Conservation (phyloP, 2,797 vertebrate species). For the Sebastes iracundus region DNA sequence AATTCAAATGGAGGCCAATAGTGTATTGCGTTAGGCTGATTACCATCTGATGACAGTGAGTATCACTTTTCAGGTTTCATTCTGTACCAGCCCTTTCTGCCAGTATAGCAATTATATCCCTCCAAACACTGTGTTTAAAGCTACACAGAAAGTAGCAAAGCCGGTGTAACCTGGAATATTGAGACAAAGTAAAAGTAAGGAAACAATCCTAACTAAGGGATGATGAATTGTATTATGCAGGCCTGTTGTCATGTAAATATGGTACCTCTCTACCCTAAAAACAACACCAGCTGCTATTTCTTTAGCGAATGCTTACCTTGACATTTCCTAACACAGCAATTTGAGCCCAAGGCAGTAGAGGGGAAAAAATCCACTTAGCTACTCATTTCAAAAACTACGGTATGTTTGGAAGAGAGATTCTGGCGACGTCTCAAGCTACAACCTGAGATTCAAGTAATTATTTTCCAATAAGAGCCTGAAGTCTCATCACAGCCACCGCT, state of each 20-base stretch:
- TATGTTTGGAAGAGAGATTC: slow-evolving; percentile 64
- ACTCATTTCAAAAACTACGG: slow-evolving; percentile 44
- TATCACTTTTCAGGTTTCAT: slow-evolving; percentile 58
- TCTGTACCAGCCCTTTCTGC: slow-evolving; percentile 12
- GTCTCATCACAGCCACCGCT: slow-evolving; percentile 46
- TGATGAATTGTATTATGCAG: slow-evolving; percentile 22
- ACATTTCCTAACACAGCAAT: slow-evolving; percentile 69
- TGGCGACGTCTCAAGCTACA: slow-evolving; percentile 41
- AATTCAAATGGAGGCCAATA: slow-evolving; percentile 72
- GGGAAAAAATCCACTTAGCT: slow-evolving; percentile 30
- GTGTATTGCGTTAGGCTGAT: slow-evolving; percentile 65
- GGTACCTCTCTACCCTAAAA: slow-evolving; percentile 48
- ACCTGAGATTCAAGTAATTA: slow-evolving; percentile 58
- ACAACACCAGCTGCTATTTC: slow-evolving; percentile 70
- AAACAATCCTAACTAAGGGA: neutral
- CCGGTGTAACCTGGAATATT: neutral
- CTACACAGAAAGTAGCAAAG: neutral
- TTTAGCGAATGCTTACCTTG: slow-evolving; percentile 65
- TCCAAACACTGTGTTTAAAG: slow-evolving; percentile 8
- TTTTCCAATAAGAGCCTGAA: slow-evolving; percentile 59
- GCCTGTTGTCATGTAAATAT: slow-evolving; percentile 46
- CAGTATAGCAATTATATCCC: slow-evolving; percentile 9
- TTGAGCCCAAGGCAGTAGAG: slow-evolving; percentile 50
- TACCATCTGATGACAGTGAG: slow-evolving; percentile 69
- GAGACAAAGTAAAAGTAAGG: neutral